Percentiles rank a stretch among this genome's conserved stretches.
These are phyloP conservation scores for Clarias fuscus DNA, from an alignment of 2,797 vertebrate genomes.

Conservation along the genomic window DNA sequence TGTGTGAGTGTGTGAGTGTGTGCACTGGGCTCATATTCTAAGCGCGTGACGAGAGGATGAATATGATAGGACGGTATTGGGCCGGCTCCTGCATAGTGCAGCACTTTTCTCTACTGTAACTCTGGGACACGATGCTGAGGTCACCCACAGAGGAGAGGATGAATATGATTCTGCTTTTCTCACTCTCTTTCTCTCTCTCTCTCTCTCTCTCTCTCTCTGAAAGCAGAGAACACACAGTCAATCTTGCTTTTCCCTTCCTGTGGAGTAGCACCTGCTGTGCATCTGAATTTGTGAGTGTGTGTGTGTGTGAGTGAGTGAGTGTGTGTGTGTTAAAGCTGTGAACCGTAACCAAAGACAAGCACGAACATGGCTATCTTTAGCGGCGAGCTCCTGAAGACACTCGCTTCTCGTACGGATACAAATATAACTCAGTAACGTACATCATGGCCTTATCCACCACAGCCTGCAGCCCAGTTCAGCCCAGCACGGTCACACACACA, in stretches of 20 bases:
- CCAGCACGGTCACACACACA: neutral
- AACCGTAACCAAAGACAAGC: conserved; percentile 54
- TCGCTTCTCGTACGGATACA: conserved; percentile 50
- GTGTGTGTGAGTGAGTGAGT: conserved; percentile 20
- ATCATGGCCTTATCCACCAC: conserved; percentile 38
- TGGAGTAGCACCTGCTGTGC: conserved; percentile 29
- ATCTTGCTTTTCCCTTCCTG: conserved; percentile 15
- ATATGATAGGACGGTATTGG: conserved; percentile 50
- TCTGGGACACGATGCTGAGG: conserved; percentile 45
- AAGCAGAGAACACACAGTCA: conserved; percentile 10
- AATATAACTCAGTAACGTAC: conserved; percentile 51
- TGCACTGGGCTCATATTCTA: conserved; percentile 20
- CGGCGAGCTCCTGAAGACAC: conserved; percentile 48
- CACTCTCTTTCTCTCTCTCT: neutral
- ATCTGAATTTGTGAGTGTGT: conserved; percentile 22
- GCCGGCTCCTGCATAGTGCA: conserved; percentile 39
- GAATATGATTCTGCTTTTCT: conserved; percentile 20
- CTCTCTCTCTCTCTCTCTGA: neutral
- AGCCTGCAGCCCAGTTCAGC: conserved; percentile 32
- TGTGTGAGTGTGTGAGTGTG: conserved; percentile 14
- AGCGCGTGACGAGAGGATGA: conserved; percentile 33
- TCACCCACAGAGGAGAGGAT: conserved; percentile 43
- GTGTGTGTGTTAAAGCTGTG: conserved; percentile 41
- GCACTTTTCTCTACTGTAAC: conserved; percentile 39
- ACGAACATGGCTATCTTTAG: conserved; percentile 58